Conservation (phyloP, 2,113 vertebrate species). For the Urocitellus parryii region DNA sequence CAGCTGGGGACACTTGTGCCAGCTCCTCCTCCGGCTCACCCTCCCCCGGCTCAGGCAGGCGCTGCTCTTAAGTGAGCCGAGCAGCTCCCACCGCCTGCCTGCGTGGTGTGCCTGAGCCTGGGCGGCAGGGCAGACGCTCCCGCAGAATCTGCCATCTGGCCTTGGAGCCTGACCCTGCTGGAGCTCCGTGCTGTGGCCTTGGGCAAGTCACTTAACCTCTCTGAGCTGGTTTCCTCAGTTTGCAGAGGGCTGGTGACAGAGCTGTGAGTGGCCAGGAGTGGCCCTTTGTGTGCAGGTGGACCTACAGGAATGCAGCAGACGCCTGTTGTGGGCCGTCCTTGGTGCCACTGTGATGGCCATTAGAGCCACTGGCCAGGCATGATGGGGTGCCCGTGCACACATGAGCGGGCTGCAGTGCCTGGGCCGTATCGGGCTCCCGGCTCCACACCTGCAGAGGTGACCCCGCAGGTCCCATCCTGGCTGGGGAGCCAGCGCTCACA, state of each 20-base stretch:
- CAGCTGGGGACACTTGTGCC: not conserved
- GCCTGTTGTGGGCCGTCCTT: rapidly evolving
- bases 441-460: not conserved
- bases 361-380: not conserved
- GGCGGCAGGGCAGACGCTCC: rapidly evolving
- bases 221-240: not conserved
- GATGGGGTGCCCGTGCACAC: not conserved
- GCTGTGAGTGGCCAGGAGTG: not conserved
- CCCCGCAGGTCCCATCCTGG: rapidly evolving
- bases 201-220: not conserved
- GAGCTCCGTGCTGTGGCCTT: not conserved
- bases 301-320: not conserved
- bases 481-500: not conserved
- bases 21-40: not conserved
- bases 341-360: rapidly evolving
- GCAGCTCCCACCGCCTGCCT: not conserved
- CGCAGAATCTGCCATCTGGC: not conserved
- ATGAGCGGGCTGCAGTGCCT: rapidly evolving
- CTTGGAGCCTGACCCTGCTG: not conserved
- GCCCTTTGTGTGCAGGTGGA: not conserved
- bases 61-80: not conserved
- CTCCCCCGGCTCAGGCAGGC: not conserved
- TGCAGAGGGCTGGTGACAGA: not conserved
- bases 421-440: rapidly evolving
- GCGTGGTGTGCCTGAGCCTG: not conserved